Evolutionary conservation across 2,113 vertebrate genomes (phyloP), one percentile per base, ranked within the genome.

Genomic region (Acanthochromis polyacanthus): DNA sequence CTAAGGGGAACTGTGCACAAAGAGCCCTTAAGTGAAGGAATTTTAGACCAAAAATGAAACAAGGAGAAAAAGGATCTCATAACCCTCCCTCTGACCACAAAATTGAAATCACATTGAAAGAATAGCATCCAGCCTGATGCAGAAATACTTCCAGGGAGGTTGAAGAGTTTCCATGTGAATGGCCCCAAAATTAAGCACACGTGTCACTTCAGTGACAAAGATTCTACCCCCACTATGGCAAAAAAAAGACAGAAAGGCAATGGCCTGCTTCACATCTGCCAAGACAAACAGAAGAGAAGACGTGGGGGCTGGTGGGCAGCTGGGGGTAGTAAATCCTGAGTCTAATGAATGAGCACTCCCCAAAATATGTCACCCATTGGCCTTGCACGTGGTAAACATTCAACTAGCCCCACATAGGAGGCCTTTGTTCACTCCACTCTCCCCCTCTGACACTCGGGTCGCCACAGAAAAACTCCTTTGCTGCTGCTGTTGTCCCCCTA

Each of bases 251-350:
- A 75, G 82, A 87, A 86, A 88, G 71, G 66, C 71, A 69, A 87
- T 85, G 17, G 77, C 88, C 90, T 85, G 91, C 83, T 84, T 93
- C 88, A 94, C 94, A 96, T 95, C 92, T 95, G 93, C 93, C 93
- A 91, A 89, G 82, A 85, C 81, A 93, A 94, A 94, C 83, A 89
- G 92, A 92, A 73, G 67, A 87, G 88, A 74, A 76, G 75, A 28
- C 52, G 75, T 50, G 70, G 84, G 82, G 89, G 80, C 55, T 25
- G 66, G 67, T 28, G 66, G 77, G 45, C 12, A 64, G 51, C 52
- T 86, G 88, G 82, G 89, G 93, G 62, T 72, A 66, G 86, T 94
- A 93, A 95, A 94, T 95, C 85, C 89, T 90, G 67, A 36, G 82
- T 79, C 86, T 93, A 93, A 94, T 92, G 92, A 92, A 93, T 93